These are phyloP conservation scores for Poeciliopsis paucimaculata DNA, from an alignment of 2,797 vertebrate genomes.

Conservation along the genomic window DNA sequence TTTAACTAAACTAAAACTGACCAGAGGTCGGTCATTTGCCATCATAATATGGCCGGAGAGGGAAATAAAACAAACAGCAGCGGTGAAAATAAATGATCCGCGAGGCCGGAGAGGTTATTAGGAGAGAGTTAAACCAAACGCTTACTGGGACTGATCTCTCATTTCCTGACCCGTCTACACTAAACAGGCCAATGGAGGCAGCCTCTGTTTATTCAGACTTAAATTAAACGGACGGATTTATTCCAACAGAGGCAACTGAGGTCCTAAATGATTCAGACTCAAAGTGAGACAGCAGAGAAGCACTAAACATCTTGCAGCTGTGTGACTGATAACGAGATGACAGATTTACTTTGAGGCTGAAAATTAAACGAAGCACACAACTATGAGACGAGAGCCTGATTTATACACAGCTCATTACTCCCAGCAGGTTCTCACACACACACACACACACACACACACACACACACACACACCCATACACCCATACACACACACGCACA, in stretches of 20 bases:
- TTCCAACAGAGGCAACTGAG: not conserved
- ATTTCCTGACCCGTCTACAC: not conserved
- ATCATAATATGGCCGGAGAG: not conserved
- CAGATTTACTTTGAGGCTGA: not conserved
- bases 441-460: too few species aligned
- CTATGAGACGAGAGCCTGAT: not conserved
- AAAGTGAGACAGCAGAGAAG: not conserved
- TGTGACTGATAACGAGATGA: not conserved
- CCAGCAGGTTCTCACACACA: not conserved
- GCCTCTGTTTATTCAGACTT: conserved; percentile 1
- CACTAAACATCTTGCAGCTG: not conserved
- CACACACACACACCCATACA: too few species aligned
- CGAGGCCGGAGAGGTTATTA: not conserved
- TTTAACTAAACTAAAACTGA: not conserved
- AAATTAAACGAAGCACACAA: not conserved
- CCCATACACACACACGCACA: not conserved
- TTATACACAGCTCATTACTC: not conserved
- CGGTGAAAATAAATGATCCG: conserved; percentile 1
- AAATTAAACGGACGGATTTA: not conserved
- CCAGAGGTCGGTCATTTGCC: not conserved
- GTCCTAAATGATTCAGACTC: not conserved
- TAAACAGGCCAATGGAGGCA: not conserved
- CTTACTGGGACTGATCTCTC: not conserved
- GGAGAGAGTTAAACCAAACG: conserved; percentile 8
- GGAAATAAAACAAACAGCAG: conserved; percentile 1